These are phyloP conservation scores for Drosophila monieri DNA, from an alignment of 2,888 invertebrate genomes.

Conservation along the genomic window DNA sequence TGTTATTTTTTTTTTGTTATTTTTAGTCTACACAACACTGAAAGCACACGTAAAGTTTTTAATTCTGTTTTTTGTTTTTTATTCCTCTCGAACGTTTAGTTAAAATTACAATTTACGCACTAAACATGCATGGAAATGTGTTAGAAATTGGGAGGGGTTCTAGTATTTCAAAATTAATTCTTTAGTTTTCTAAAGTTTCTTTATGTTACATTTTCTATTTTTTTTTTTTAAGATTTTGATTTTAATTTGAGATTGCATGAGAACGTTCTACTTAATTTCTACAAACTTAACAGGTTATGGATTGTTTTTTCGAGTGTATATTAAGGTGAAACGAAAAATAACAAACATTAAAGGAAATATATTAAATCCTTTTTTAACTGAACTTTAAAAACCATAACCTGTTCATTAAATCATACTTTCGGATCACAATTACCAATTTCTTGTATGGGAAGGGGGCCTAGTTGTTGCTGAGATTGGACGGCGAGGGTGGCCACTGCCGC, in stretches of 20 bases:
- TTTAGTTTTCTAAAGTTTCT: slow-evolving; percentile 6
- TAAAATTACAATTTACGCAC: slow-evolving; percentile 73
- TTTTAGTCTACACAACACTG: slow-evolving; percentile 38
- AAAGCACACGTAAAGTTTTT: slow-evolving; percentile 36
- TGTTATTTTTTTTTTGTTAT: slow-evolving; percentile 27
- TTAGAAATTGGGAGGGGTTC: slow-evolving; percentile 5
- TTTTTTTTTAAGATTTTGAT: slow-evolving; percentile 34
- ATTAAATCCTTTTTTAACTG: no score
- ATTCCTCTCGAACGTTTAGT: slow-evolving; percentile 64
- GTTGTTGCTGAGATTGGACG: slow-evolving; percentile 74
- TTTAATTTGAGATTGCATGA: slow-evolving; percentile 39
- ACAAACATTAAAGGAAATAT: not conserved
- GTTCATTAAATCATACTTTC: not conserved
- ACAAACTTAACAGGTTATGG: slow-evolving; percentile 6
- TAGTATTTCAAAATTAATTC: slow-evolving; percentile 1
- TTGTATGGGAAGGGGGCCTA: slow-evolving; percentile 19
- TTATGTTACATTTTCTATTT: slow-evolving; percentile 49
- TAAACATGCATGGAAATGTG: slow-evolving; percentile 47
- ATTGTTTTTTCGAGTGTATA: not conserved
- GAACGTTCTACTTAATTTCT: slow-evolving; percentile 32
- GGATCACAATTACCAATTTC: slow-evolving; percentile 38
- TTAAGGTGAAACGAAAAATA: not conserved
- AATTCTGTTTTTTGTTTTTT: slow-evolving; percentile 34
- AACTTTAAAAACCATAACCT: not conserved
- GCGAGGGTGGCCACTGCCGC: slow-evolving; percentile 85